Conservation (phyloP, 2,797 vertebrate genomes). For the Sciaenops ocellatus region DNA sequence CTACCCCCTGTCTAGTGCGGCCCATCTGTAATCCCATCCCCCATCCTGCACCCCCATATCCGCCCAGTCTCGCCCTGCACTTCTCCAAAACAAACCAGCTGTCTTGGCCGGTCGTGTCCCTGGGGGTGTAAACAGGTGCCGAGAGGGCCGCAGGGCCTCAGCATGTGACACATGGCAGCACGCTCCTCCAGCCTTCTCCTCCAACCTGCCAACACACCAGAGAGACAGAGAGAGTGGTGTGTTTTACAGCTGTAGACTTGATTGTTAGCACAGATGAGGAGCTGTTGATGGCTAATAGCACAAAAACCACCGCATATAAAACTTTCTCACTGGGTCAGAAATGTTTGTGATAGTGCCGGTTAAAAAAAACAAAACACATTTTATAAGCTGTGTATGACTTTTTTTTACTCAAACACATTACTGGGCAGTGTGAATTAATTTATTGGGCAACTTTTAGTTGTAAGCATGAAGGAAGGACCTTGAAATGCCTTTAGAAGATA, state of each 20-base stretch:
- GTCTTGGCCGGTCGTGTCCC: slow-evolving; percentile 79
- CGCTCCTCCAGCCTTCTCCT: slow-evolving; percentile 62
- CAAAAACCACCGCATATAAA: slow-evolving; percentile 14
- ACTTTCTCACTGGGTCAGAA: slow-evolving; percentile 2
- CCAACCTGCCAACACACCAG: slow-evolving; percentile 67
- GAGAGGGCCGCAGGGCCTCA: slow-evolving; percentile 66
- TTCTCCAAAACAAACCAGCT: slow-evolving; percentile 84
- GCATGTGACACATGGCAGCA: slow-evolving; percentile 78
- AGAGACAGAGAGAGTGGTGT: slow-evolving; percentile 30
- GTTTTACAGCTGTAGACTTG: slow-evolving; percentile 61
- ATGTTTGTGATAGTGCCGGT: neutral
- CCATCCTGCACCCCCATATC: slow-evolving; percentile 70
- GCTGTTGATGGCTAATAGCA: slow-evolving; percentile 34
- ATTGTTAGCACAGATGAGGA: slow-evolving; percentile 57
- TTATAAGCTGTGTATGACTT: neutral
- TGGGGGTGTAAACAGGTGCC: slow-evolving; percentile 84
- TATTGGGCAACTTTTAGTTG: slow-evolving; percentile 17
- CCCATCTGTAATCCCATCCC: slow-evolving; percentile 85
- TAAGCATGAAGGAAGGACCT: slow-evolving; percentile 47
- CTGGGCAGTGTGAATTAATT: neutral
- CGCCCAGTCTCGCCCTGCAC: slow-evolving; percentile 67
- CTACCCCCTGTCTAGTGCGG: slow-evolving; percentile 61
- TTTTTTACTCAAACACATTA: neutral
- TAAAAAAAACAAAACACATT: neutral
- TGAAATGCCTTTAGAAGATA: slow-evolving; percentile 37